These are phyloP conservation scores for Siniperca knerii DNA, from an alignment of 2,113 vertebrate genomes.

Conservation along the genomic window DNA sequence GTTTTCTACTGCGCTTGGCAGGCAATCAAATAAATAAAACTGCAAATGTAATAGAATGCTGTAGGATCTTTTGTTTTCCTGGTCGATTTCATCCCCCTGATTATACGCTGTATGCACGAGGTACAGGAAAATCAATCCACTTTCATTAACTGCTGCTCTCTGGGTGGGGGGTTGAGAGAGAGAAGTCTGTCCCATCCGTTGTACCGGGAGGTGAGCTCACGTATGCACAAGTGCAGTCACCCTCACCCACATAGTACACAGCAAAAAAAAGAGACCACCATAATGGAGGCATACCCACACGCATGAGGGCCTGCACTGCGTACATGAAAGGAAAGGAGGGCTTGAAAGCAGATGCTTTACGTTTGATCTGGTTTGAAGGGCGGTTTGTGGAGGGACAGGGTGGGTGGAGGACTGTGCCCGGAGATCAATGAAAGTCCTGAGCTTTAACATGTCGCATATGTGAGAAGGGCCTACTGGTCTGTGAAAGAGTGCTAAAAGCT, in stretches of 20 bases:
- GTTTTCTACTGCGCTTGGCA: slow-evolving; percentile 7
- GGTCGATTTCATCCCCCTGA: slow-evolving; percentile 62
- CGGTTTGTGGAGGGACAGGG: slow-evolving; percentile 49
- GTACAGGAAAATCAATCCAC: slow-evolving; percentile 78
- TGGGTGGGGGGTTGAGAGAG: slow-evolving; percentile 5
- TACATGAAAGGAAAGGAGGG: slow-evolving; percentile 70
- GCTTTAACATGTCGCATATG: slow-evolving; percentile 65
- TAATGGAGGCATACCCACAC: slow-evolving; percentile 36
- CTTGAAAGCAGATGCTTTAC: slow-evolving; percentile 64
- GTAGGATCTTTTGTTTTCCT: slow-evolving; percentile 51
- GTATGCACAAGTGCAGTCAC: slow-evolving; percentile 48
- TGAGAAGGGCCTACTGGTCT: slow-evolving; percentile 60
- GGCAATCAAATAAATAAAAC: slow-evolving; percentile 47
- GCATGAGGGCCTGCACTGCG: slow-evolving; percentile 24
- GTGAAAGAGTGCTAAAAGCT: slow-evolving; percentile 71
- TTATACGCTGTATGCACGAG: slow-evolving; percentile 58
- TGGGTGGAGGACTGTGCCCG: slow-evolving; percentile 45
- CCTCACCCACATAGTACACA: slow-evolving; percentile 51
- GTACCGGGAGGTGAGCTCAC: slow-evolving; percentile 56
- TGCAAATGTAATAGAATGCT: slow-evolving; percentile 44
- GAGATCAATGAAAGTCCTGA: slow-evolving; percentile 76
- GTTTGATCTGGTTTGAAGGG: slow-evolving; percentile 74
- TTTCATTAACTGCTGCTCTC: slow-evolving; percentile 80
- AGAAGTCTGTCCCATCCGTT: slow-evolving; percentile 49
- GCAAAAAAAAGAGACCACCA: slow-evolving; percentile 54